Evolutionary conservation across 2,888 invertebrate genomes (phyloP).

Genomic region (Drymonia ruficornis): DNA sequence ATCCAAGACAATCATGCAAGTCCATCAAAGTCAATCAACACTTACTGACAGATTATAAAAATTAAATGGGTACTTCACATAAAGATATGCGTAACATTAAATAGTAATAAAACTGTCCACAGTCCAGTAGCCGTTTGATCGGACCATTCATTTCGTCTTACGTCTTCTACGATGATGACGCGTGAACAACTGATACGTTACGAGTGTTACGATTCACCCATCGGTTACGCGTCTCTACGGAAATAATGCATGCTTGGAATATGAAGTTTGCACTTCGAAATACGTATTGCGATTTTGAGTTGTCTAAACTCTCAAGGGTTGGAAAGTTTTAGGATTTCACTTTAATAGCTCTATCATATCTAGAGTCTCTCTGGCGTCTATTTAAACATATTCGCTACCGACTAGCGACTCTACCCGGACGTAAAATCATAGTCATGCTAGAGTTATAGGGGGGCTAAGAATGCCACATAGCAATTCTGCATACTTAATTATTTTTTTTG

Average conservation of each 20-base stretch:
- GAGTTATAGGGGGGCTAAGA: no score
- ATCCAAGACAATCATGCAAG: no score
- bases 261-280: no score
- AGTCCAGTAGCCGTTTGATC: slow-evolving; percentile 7
- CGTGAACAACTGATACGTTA: slow-evolving; percentile 52
- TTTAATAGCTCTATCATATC: no score
- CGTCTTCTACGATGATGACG: slow-evolving; percentile 51
- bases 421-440: no score
- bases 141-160: slow-evolving; percentile 36
- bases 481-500: no score
- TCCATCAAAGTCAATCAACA: background rate
- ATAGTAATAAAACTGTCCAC: slow-evolving; percentile 12
- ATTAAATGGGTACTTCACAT: background rate
- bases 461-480: no score
- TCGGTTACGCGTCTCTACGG: slow-evolving; percentile 46
- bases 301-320: no score
- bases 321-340: no score
- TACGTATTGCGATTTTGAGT: background rate
- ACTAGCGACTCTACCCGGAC: no score
- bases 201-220: slow-evolving; percentile 37
- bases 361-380: no score
- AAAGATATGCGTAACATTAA: slow-evolving; percentile 8
- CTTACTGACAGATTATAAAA: background rate
- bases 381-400: no score
- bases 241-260: slow-evolving; percentile 15